Percentiles rank a stretch among this genome's conserved stretches.
These are phyloP conservation scores for Resseliella maxima DNA, from an alignment of 2,888 invertebrate genomes.

Conservation along the genomic window DNA sequence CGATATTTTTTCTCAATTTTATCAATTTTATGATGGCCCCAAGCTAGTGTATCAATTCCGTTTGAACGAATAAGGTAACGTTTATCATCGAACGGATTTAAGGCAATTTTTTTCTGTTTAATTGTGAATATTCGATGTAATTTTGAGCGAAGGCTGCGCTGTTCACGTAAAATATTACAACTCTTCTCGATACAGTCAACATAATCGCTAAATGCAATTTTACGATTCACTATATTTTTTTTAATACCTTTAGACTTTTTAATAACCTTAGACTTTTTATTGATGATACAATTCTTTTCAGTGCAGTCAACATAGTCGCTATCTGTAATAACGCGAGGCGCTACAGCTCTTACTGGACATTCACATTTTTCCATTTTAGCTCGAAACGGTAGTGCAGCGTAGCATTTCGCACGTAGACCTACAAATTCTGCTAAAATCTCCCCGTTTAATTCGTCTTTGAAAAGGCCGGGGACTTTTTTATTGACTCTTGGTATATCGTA, in stretches of 20 bases:
- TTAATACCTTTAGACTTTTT: conserved; percentile 39
- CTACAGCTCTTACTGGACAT: conserved; percentile 43
- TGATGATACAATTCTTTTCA: conserved; percentile 34
- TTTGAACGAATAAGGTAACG: too few species aligned
- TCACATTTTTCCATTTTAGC: conserved; percentile 40
- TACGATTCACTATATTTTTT: conserved; percentile 34
- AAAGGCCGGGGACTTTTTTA: too few species aligned
- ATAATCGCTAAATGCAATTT: conserved; percentile 44
- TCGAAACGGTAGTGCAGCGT: not conserved
- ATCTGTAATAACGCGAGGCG: conserved; percentile 34
- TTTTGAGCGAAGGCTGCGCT: conserved; percentile 28
- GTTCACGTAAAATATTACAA: conserved; percentile 44
- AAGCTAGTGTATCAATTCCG: too few species aligned
- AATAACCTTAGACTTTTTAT: conserved; percentile 39
- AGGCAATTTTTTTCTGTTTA: conserved; percentile 37
- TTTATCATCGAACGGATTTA: too few species aligned
- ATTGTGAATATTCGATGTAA: conserved; percentile 39
- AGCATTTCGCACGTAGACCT: not conserved
- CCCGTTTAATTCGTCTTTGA: not conserved
- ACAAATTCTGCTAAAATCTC: too few species aligned
- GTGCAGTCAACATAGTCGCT: conserved; percentile 39
- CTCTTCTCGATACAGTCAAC: conserved; percentile 34
- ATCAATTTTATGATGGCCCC: conserved; percentile 17
- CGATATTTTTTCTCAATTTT: conserved; percentile 19
- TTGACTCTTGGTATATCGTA: too few species aligned